A percentile compares a stretch with the other conserved stretches of the same genome.
phyloP scores from a whole-genome alignment of 23 tunicate genomes.

The Clavelina lepadiformis region DNA sequence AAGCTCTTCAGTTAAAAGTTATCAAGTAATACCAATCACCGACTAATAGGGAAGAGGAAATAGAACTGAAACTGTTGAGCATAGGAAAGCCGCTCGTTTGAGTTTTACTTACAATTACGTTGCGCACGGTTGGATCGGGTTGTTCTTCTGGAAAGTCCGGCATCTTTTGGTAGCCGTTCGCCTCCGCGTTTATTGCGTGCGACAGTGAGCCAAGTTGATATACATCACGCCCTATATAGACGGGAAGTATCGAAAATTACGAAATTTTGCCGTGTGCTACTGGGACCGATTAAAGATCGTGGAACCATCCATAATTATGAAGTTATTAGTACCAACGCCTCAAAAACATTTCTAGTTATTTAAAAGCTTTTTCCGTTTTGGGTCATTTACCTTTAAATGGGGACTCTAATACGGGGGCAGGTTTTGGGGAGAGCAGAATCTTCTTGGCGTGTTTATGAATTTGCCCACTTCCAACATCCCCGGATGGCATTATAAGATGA shows the following conservation, averaged over 20 bases:
- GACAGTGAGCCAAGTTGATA: slow-evolving; percentile 94
- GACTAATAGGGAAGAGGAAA: neutral
- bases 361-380: too few relatives aligned
- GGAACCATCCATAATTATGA: too few relatives aligned
- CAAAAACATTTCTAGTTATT: too few relatives aligned
- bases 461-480: slow-evolving; percentile 32
- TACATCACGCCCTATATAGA: slow-evolving; percentile 68
- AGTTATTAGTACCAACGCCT: too few relatives aligned
- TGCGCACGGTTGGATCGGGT: slow-evolving; percentile 73
- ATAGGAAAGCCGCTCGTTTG: neutral
- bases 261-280: too few relatives aligned
- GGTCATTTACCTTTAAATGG: slow-evolving; percentile 80
- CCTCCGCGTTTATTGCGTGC: slow-evolving; percentile 86
- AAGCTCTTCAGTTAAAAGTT: too few relatives aligned
- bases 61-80: neutral
- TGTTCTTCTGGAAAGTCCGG: slow-evolving; percentile 80
- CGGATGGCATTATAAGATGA: slow-evolving; percentile 79
- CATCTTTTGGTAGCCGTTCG: slow-evolving; percentile 71
- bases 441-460: slow-evolving; percentile 90
- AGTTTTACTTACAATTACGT: slow-evolving; percentile 55
- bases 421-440: slow-evolving; percentile 85
- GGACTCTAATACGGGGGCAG: slow-evolving; percentile 96
- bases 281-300: too few relatives aligned
- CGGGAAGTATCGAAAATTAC: too few relatives aligned
- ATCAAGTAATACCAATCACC: too few relatives aligned